Conservation (phyloP, 2,888 invertebrate species). For the Hirtodrosophila trivittata region DNA sequence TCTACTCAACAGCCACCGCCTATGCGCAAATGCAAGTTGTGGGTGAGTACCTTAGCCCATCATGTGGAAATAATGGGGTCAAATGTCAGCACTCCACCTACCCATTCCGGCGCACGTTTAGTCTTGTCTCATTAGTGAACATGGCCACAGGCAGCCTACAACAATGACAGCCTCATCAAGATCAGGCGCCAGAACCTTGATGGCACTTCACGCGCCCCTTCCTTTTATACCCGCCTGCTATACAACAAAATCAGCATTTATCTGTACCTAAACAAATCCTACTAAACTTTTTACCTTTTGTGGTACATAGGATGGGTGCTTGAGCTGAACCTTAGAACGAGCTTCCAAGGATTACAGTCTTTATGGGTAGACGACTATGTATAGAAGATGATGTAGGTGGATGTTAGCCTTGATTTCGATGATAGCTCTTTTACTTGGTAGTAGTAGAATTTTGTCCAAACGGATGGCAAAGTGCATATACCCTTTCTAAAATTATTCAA, state of each 20-base stretch:
- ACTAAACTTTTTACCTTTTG: not conserved
- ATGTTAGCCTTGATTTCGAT: too few species aligned
- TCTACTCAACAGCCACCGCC: constrained; percentile 87
- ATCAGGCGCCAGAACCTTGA: constrained; percentile 6
- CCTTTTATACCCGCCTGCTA: not conserved
- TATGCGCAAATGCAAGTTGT: constrained; percentile 89
- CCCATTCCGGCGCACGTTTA: not conserved
- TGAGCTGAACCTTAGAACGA: too few species aligned
- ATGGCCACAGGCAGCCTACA: constrained; percentile 4
- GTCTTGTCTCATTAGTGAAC: constrained; percentile 27
- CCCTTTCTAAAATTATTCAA: too few species aligned
- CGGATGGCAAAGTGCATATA: too few species aligned
- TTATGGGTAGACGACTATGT: too few species aligned
- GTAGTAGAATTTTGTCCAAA: too few species aligned
- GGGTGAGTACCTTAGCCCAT: constrained; percentile 85
- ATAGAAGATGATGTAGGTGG: too few species aligned
- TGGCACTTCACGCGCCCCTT: constrained; percentile 11
- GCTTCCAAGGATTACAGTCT: too few species aligned
- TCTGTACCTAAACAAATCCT: not conserved
- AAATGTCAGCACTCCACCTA: constrained; percentile 4
- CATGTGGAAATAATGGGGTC: constrained; percentile 1
- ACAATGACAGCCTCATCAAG: constrained; percentile 23
- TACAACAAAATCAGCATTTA: constrained; percentile 5
- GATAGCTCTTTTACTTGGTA: too few species aligned
- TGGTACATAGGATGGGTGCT: not conserved